Percentiles rank a stretch among this genome's conserved stretches.
phyloP scores from a whole-genome alignment of 2,888 invertebrate species.

The Aromia moschata region DNA sequence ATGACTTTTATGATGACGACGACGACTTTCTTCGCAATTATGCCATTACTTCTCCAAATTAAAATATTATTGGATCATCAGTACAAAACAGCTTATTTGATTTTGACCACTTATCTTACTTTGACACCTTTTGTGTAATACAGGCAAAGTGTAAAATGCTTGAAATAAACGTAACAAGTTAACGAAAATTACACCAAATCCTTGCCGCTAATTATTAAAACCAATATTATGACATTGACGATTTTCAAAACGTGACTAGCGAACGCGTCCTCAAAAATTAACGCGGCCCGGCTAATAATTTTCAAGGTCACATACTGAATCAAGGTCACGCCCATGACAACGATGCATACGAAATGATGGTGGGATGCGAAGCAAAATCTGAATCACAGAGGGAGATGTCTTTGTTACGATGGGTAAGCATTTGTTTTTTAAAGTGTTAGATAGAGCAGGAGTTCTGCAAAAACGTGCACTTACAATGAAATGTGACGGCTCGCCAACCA shows the following conservation, averaged over 20 bases:
- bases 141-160: too few relatives aligned
- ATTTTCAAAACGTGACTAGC: constrained; percentile 35
- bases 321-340: neutral
- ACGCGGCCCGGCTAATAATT: neutral
- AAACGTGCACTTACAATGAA: constrained; percentile 39
- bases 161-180: too few relatives aligned
- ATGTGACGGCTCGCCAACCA: constrained; percentile 36
- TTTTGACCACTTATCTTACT: too few relatives aligned
- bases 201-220: too few relatives aligned
- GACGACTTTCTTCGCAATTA: too few relatives aligned
- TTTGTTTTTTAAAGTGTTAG: too few relatives aligned
- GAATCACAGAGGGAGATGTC: constrained; percentile 15
- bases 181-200: too few relatives aligned
- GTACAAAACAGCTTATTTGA: too few relatives aligned
- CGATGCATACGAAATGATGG: neutral
- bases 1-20: constrained; percentile 24
- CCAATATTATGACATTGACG: constrained; percentile 30
- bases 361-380: neutral
- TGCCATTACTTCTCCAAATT: too few relatives aligned
- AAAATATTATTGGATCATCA: too few relatives aligned
- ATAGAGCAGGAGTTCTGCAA: constrained; percentile 7
- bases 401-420: constrained; percentile 11
- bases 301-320: constrained; percentile 15
- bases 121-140: too few relatives aligned
- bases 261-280: constrained; percentile 25